Evolutionary conservation across 2,888 invertebrate genomes (phyloP).

Genomic region (Mamestra brassicae): DNA sequence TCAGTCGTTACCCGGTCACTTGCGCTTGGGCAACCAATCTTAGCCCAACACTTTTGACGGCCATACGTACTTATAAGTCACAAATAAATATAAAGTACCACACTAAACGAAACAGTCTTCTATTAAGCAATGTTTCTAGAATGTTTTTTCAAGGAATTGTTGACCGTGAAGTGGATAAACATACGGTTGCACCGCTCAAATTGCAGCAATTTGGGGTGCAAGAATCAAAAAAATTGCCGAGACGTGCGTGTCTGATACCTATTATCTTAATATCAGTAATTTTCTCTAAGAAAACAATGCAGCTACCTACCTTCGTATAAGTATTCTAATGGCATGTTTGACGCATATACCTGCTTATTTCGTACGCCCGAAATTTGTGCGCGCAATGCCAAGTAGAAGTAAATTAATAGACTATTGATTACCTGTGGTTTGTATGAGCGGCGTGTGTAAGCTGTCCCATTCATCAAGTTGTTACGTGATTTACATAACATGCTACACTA

Average conservation of each 20-base stretch:
- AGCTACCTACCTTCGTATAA: background rate
- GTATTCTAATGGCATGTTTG: conserved; percentile 26
- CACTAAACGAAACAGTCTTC: conserved; percentile 24
- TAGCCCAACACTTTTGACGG: conserved; percentile 21
- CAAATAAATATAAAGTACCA: conserved; percentile 22
- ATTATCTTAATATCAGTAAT: conserved; percentile 57
- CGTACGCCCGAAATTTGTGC: conserved; percentile 26
- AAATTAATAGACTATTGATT: conserved; percentile 45
- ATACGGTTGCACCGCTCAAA: conserved; percentile 40
- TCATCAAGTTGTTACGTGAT: conserved; percentile 66
- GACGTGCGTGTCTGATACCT: conserved; percentile 45
- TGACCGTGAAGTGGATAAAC: conserved; percentile 50
- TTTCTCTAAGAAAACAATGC: conserved; percentile 34
- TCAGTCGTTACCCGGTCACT: conserved; percentile 76
- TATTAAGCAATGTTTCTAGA: conserved; percentile 26
- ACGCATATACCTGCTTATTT: conserved; percentile 36
- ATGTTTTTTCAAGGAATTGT: conserved; percentile 20
- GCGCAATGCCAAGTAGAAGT: conserved; percentile 24
- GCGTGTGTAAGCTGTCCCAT: conserved; percentile 54
- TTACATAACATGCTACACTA: conserved; percentile 48
- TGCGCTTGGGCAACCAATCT: conserved; percentile 72
- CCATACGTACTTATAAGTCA: conserved; percentile 35
- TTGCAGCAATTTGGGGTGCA: conserved; percentile 51
- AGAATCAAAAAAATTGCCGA: conserved; percentile 3
- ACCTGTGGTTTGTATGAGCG: conserved; percentile 49